Percentiles rank a stretch among this genome's conserved stretches.
These are phyloP conservation scores for Drosophila demipolita DNA, from an alignment of 2,888 invertebrate genomes.

Conservation along the genomic window DNA sequence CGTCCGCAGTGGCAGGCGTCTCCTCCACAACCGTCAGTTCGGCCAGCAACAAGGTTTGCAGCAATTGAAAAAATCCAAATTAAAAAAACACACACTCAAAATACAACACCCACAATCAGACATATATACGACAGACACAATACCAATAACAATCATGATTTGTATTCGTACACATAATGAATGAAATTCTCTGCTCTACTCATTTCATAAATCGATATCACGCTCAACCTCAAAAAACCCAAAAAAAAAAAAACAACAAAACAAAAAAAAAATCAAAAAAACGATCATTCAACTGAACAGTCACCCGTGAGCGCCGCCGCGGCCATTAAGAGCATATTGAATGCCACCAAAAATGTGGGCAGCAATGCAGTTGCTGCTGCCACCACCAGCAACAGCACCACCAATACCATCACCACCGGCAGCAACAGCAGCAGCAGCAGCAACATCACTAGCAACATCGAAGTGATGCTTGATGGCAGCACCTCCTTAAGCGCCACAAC, in stretches of 20 bases:
- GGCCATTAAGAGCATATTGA: conserved; percentile 82
- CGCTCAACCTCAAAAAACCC: conserved; percentile 9
- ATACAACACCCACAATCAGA: conserved; percentile 14
- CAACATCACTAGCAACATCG: conserved; percentile 14
- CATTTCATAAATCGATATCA: conserved; percentile 71
- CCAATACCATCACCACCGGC: conserved; percentile 15
- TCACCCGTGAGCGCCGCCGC: conserved; percentile 83
- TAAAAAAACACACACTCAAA: conserved; percentile 13
- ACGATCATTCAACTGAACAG: conserved; percentile 55
- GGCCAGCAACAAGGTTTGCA: conserved; percentile 82
- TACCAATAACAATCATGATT: conserved; percentile 6
- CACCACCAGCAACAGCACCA: conserved; percentile 30
- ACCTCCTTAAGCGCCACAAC: conserved; percentile 42
- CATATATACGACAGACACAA: conserved; percentile 21
- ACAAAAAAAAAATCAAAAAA: neutral
- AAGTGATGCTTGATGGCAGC: conserved; percentile 31
- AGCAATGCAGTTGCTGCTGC: conserved; percentile 50
- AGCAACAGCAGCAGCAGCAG: conserved; percentile 25
- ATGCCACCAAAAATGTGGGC: conserved; percentile 83
- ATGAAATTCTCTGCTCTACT: conserved; percentile 67
- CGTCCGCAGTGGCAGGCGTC: conserved; percentile 55
- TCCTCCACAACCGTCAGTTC: conserved; percentile 62
- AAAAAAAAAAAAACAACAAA: neutral
- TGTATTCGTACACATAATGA: conserved; percentile 52
- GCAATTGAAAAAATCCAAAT: conserved; percentile 37